phyloP scores from a whole-genome alignment of 2,797 vertebrate species.

The Enteromius anoplus region DNA sequence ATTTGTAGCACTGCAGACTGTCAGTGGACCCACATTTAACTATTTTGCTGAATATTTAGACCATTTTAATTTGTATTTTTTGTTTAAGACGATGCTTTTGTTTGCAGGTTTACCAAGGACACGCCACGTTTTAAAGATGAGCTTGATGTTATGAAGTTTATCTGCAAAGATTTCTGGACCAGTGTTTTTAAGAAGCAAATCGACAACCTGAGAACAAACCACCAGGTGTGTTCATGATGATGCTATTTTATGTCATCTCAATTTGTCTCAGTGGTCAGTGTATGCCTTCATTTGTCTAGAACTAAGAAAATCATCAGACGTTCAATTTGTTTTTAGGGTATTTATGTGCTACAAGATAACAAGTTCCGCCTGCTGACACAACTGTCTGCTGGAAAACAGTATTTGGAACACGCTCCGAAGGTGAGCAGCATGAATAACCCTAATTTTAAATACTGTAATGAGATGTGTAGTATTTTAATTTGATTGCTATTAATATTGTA shows the following conservation, averaged over 20 bases:
- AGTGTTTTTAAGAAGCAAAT: constrained; percentile 96
- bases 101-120: constrained; percentile 91
- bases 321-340: constrained; percentile 79
- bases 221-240: constrained; percentile 80
- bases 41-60: background rate
- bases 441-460: background rate
- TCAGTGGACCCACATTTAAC: background rate
- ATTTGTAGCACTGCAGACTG: background rate
- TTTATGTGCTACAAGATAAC: constrained; percentile 96
- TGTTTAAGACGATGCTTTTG: constrained; percentile 11
- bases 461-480: background rate
- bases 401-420: constrained; percentile 93
- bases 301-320: background rate
- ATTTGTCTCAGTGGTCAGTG: background rate
- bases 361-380: constrained; percentile 90
- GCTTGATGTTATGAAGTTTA: constrained; percentile 96
- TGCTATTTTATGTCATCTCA: background rate
- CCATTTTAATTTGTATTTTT: background rate
- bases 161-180: constrained; percentile 98
- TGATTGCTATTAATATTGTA: background rate
- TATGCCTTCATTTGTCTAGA: background rate
- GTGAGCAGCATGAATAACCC: constrained; percentile 63
- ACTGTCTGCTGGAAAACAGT: constrained; percentile 92
- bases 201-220: constrained; percentile 93
- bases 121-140: constrained; percentile 95